Evolutionary conservation across 2,888 invertebrate genomes (phyloP).

Genomic region (Drosophila sordidapex): DNA sequence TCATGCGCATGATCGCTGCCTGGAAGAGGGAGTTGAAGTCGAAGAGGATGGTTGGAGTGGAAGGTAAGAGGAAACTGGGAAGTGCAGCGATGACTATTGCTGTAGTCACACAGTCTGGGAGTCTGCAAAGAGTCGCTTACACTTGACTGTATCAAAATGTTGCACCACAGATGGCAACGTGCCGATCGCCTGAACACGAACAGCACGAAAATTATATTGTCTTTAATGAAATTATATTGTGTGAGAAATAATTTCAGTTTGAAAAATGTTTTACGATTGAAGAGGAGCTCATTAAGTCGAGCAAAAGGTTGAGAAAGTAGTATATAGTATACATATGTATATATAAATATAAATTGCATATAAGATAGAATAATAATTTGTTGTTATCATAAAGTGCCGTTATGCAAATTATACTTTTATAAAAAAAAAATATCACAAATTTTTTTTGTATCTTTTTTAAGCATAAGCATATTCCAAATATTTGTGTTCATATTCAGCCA

Average conservation of each 20-base stretch:
- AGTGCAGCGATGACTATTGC: constrained; percentile 38
- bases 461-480: background rate
- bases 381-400: background rate
- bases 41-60: constrained; percentile 18
- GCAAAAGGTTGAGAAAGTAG: background rate
- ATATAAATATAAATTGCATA: background rate
- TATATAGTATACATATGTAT: background rate
- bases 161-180: constrained; percentile 16
- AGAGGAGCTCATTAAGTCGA: background rate
- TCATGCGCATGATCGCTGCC: constrained; percentile 69
- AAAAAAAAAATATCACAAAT: no score
- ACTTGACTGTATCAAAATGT: constrained; percentile 45
- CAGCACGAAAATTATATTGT: background rate
- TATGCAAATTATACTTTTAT: background rate
- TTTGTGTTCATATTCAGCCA: background rate
- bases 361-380: background rate
- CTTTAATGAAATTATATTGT: background rate
- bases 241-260: background rate
- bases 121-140: constrained; percentile 49
- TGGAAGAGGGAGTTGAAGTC: background rate
- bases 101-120: constrained; percentile 31
- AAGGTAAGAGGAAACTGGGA: constrained; percentile 10
- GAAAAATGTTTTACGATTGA: background rate
- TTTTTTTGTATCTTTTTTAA: no score
- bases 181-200: background rate